Percentiles rank a stretch among this genome's conserved stretches.
These are phyloP conservation scores for Gadopsis bispinosus DNA, from an alignment of 2,797 vertebrate species.

Conservation along the genomic window DNA sequence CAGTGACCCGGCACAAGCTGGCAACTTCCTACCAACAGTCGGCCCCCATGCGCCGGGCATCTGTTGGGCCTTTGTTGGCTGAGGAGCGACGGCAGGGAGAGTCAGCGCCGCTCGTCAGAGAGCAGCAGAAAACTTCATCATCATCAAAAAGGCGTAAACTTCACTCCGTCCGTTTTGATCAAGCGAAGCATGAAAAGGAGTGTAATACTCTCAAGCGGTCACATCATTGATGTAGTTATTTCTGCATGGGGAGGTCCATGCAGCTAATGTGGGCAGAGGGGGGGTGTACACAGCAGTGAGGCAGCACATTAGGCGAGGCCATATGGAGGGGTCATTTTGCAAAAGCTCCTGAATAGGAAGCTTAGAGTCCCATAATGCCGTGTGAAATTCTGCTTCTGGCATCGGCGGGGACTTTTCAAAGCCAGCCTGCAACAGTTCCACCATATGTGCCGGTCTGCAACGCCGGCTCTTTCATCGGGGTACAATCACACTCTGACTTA, in stretches of 20 bases:
- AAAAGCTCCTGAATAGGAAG: constrained; percentile 90
- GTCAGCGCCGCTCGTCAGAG: constrained; percentile 87
- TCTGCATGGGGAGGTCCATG: constrained; percentile 90
- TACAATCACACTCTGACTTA: constrained; percentile 42
- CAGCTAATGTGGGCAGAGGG: constrained; percentile 84
- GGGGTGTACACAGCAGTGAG: constrained; percentile 34
- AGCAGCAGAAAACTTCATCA: constrained; percentile 87
- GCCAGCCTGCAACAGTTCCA: constrained; percentile 72
- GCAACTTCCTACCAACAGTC: constrained; percentile 84
- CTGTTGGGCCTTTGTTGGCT: constrained; percentile 87
- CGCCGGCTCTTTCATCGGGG: constrained; percentile 34
- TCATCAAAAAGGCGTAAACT: constrained; percentile 92
- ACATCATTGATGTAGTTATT: constrained; percentile 91
- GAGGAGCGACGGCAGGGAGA: constrained; percentile 85
- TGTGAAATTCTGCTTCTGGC: constrained; percentile 82
- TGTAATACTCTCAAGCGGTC: constrained; percentile 92
- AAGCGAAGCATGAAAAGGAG: constrained; percentile 94
- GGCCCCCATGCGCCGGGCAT: constrained; percentile 88
- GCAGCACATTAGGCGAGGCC: constrained; percentile 84
- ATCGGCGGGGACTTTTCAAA: constrained; percentile 69
- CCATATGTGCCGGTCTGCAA: constrained; percentile 77
- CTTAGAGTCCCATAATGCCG: constrained; percentile 91
- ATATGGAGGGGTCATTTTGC: constrained; percentile 89
- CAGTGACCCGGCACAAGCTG: constrained; percentile 86
- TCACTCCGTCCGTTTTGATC: constrained; percentile 91